Evolutionary conservation across 2,797 vertebrate genomes (phyloP), one percentile per base, ranked within the genome.

Genomic region (Clamator glandarius): DNA sequence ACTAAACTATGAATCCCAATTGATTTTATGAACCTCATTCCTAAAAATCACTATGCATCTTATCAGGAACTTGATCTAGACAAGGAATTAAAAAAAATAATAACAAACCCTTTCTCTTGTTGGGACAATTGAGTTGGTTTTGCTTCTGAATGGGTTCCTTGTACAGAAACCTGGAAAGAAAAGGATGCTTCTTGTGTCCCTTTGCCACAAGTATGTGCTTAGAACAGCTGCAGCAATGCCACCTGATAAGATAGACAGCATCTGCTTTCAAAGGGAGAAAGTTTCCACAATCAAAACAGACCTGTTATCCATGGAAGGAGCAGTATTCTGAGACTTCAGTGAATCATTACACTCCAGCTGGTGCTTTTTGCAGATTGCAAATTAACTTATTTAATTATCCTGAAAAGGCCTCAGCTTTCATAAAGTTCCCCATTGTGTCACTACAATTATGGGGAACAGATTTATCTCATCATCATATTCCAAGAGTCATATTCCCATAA

Each of bases 331-430:
- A 95, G 59, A 89, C 76, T 88, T 91, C 90, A 93, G 1, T 94
- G 88, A 91, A 88, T 87, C 86, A 92, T 81, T 83, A 87, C 66
- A 78, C 59, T 74, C 84, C 94, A 95, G 90, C 88, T 95, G 93
- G 90, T 89, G 92, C 74, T 91, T 95, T 79, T 93, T 95, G 73
- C 77, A 96, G 92, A 96, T 85, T 95, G 96, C 87, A 92, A 95
- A 96, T 92, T 91, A 89, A 96, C 85, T 96, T 96, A 95, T 93
- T 95, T 89, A 93, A 95, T 96, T 96, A 96, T 91, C 69, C 46
- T 87, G 89, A 90, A 91, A 94, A 95, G 87, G 84, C 72, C 46
- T 88, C 91, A 92, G 95, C 69, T 96, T 96, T 94, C 66, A 89
- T 51, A 54, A 93, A 92, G 91, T 92, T 92, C 66, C 84, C 73